phyloP scores from a whole-genome alignment of 64 coral and sea anemone genomes.

The Astreopora myriophthalma region DNA sequence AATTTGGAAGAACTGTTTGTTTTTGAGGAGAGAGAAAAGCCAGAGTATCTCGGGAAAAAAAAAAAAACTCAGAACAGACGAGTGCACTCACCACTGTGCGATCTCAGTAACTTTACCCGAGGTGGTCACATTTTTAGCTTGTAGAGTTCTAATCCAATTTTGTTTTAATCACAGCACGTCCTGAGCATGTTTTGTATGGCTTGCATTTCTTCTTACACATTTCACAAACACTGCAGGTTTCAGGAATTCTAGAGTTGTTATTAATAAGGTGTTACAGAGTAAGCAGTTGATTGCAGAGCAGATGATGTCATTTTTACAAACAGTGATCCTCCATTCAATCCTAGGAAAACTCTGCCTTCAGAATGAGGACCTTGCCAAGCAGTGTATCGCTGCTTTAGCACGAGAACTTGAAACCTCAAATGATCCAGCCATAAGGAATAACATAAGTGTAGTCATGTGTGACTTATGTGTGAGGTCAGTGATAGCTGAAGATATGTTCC shows the following conservation, averaged over 20 bases:
- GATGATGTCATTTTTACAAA: not conserved
- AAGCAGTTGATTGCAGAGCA: not conserved
- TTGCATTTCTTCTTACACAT: too few species aligned
- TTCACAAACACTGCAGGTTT: not conserved
- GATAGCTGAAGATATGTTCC: not conserved
- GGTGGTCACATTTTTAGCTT: not conserved
- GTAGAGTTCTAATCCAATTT: too few species aligned
- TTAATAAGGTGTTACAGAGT: not conserved
- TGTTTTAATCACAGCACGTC: too few species aligned
- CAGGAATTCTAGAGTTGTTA: not conserved
- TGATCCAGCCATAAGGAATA: slow-evolving; percentile 92
- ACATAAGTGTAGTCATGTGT: slow-evolving; percentile 94
- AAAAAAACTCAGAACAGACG: too few species aligned
- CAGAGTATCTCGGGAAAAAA: too few species aligned
- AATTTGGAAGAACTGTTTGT: too few species aligned
- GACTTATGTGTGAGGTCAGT: slow-evolving; percentile 78
- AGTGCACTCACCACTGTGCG: too few species aligned
- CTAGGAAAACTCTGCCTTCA: slow-evolving; percentile 97
- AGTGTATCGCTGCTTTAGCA: slow-evolving; percentile 90
- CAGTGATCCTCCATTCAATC: not conserved
- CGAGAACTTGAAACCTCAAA: slow-evolving; percentile 87
- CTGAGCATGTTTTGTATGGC: too few species aligned
- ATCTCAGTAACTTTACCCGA: not conserved
- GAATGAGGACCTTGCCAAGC: slow-evolving; percentile 94
- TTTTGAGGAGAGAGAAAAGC: too few species aligned